A percentile compares a stretch with the other conserved stretches of the same genome.
These are phyloP conservation scores for Rhinichthys klamathensis DNA, from an alignment of 2,113 vertebrate species.

Conservation along the genomic window DNA sequence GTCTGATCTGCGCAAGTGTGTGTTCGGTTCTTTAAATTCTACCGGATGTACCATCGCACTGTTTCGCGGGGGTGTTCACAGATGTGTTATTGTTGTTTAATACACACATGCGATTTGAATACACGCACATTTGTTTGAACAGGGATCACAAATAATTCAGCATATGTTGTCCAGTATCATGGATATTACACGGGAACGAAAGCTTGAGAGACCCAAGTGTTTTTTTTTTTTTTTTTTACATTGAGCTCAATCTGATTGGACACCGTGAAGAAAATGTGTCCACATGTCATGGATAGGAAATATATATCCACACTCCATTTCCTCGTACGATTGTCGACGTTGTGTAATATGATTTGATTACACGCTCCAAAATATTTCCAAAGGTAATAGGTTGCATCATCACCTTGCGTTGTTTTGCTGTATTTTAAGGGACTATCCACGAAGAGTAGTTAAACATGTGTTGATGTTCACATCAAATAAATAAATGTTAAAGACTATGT, in stretches of 20 bases:
- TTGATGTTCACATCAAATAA: neutral
- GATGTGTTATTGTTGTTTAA: neutral
- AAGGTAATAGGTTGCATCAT: neutral
- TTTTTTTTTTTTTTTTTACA: conserved; percentile 48
- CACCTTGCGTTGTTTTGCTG: neutral
- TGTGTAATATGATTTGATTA: conserved; percentile 37
- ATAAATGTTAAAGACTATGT: neutral
- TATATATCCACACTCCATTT: conserved; percentile 33
- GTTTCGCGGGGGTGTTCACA: neutral
- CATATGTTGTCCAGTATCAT: neutral
- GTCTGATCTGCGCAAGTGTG: conserved; percentile 37
- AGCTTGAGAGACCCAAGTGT: neutral
- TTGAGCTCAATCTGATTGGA: conserved; percentile 54
- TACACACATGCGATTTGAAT: neutral
- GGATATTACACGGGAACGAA: neutral
- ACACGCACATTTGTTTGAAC: neutral
- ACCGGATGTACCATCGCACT: conserved; percentile 45
- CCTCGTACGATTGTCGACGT: neutral
- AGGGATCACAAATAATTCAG: neutral
- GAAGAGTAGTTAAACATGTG: neutral
- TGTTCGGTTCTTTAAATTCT: conserved; percentile 43
- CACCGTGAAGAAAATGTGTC: conserved; percentile 33
- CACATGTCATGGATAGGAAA: conserved; percentile 37
- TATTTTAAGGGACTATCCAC: neutral
- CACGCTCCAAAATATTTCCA: neutral